Base-by-base conservation (phyloP, 2,888 invertebrate species). In the Himalopsyche tibetana region DNA sequence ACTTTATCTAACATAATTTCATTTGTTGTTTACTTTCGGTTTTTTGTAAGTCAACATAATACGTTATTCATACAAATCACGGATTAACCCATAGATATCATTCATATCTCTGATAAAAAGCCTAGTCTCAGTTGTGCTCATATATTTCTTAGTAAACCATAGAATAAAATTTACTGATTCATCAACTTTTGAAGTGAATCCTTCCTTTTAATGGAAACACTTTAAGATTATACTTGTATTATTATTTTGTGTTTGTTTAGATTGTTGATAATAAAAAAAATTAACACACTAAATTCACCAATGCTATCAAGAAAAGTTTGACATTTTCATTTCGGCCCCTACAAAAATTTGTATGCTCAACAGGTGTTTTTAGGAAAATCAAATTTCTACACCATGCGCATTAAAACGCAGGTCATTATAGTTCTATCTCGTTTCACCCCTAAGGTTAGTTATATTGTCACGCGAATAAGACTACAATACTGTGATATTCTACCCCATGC, bases 41-140 rank as follows among this genome's bases (percentile, higher is more conserved):
- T 63, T 63, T 63, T 63, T 4, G 28, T 63, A 63, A 19, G 11
- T 63, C 63, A 63, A 63, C 63, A 63, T 11, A 63, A 15, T 56
- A 5, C 63, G 63, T 63, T n/a, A 63, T n/a, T 19, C 63, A 63
- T 19, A 63, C 63, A 63, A 63, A 63, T 19, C 19, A 4, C 9
- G 63, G 63, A 63, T 63, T 63, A 63, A 63, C 63, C 63, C 63
- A 19, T 5, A 63, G n/a, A 63, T 63, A 63, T 63, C 63, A 56
- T 56, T 56, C 56, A 28, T 63, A 51, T 4, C 15, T 15, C 51
- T 51, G 51, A 51, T 51, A 51, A 12, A 4, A 15, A 5, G 15
- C 15, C 3, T 4, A 3, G 4, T 15, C 51, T 51, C 15, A 51
- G 51, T 15, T 51, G 15, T 51, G 12, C 3, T 2, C 15, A 15